Conservation (phyloP, 2,888 invertebrate genomes). For the Cataglyphis cursor region DNA sequence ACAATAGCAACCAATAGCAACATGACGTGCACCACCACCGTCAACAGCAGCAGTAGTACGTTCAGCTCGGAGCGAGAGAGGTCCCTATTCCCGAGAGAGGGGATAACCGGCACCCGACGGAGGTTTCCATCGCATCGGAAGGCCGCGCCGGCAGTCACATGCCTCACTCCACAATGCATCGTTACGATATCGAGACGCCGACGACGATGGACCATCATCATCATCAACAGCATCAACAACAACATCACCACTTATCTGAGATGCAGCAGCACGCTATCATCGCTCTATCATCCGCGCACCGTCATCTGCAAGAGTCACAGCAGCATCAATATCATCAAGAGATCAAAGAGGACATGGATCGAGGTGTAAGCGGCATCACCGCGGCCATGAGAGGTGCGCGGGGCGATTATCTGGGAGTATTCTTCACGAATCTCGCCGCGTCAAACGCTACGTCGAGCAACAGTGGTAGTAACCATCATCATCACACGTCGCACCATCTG, state of each 20-base stretch:
- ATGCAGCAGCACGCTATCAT: conserved; percentile 52
- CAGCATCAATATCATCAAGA: conserved; percentile 68
- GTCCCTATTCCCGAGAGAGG: conserved; percentile 82
- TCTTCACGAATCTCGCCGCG: conserved; percentile 74
- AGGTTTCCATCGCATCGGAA: conserved; percentile 81
- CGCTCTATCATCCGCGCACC: conserved; percentile 43
- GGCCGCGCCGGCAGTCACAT: conserved; percentile 84
- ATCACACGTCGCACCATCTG: conserved; percentile 76
- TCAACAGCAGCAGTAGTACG: conserved; percentile 82
- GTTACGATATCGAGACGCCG: conserved; percentile 83
- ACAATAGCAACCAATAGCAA: conserved; percentile 54
- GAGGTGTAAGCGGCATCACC: conserved; percentile 77
- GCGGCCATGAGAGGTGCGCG: conserved; percentile 80
- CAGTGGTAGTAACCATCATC: conserved; percentile 55
- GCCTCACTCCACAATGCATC: conserved; percentile 85
- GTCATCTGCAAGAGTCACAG: conserved; percentile 62
- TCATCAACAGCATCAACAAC: conserved; percentile 70
- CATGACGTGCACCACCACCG: conserved; percentile 79
- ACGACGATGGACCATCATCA: conserved; percentile 78
- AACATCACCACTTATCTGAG: conserved; percentile 60
- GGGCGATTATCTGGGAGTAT: conserved; percentile 77
- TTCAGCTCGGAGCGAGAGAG: conserved; percentile 81
- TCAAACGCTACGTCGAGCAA: conserved; percentile 42
- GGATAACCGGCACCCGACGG: conserved; percentile 80
- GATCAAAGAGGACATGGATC: conserved; percentile 74